phyloP scores from a whole-genome alignment of 2,113 vertebrate genomes.

The Isichthys henryi region DNA sequence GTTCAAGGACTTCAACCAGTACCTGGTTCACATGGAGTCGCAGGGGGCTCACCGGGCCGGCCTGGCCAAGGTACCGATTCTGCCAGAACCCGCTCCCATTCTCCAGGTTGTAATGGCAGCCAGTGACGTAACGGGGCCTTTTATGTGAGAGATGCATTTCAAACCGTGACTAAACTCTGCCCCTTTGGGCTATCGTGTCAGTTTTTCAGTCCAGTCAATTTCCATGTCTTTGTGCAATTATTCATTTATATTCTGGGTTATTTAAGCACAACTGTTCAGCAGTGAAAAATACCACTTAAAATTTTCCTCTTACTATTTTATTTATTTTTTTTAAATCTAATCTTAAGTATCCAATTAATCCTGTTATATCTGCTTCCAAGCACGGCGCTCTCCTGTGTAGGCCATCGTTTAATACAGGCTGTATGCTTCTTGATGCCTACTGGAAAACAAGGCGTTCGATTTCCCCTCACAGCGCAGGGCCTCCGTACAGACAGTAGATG shows the following conservation, averaged over 20 bases:
- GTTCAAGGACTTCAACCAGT: slow-evolving; percentile 87
- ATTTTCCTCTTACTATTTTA: not conserved
- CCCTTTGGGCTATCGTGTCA: not conserved
- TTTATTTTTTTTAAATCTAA: not conserved
- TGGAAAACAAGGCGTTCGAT: not conserved
- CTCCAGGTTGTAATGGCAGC: not conserved
- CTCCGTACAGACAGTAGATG: not conserved
- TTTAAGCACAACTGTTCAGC: not conserved
- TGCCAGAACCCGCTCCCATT: not conserved
- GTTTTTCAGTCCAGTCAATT: not conserved
- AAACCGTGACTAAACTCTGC: not conserved
- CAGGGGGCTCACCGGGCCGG: slow-evolving; percentile 91
- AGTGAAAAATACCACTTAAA: not conserved
- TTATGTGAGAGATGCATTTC: not conserved
- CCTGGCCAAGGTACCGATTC: slow-evolving; percentile 77
- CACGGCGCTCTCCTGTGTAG: not conserved
- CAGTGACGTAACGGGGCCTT: not conserved
- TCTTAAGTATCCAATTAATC: not conserved
- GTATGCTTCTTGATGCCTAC: no score
- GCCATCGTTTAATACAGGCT: not conserved
- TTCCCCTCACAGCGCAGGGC: not conserved
- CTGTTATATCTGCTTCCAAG: not conserved
- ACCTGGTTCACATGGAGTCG: slow-evolving; percentile 86
- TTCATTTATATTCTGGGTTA: not conserved
- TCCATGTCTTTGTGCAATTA: not conserved